Conservation (phyloP, 2,113 vertebrate species). For the Eubucco bourcierii region DNA sequence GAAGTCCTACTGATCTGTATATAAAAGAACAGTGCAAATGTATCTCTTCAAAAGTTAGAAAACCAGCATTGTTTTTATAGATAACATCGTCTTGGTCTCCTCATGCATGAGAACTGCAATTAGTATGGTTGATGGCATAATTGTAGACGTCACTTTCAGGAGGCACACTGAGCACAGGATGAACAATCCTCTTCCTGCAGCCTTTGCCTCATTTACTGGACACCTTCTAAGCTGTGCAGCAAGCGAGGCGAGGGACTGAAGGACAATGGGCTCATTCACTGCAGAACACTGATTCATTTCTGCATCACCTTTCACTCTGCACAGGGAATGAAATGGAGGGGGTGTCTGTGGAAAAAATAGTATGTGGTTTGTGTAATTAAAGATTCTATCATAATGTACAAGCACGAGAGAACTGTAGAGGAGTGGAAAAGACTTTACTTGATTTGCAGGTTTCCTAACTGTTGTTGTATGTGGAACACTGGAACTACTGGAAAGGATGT, state of each 20-base stretch:
- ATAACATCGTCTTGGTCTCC: background rate
- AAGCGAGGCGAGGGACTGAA: background rate
- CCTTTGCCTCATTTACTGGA: conserved; percentile 46
- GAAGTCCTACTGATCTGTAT: background rate
- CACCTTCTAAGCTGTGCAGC: background rate
- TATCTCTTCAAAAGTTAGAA: background rate
- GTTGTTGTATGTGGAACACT: background rate
- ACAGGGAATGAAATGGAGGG: background rate
- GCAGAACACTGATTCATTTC: conserved; percentile 54
- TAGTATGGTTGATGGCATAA: background rate
- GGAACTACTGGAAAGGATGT: background rate
- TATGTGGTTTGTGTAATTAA: conserved; percentile 12
- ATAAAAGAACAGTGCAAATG: background rate
- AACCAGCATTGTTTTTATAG: background rate
- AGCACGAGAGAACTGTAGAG: background rate
- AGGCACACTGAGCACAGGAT: conserved; percentile 27
- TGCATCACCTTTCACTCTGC: conserved; percentile 37
- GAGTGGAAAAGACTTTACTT: background rate
- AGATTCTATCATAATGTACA: background rate
- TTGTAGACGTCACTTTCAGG: background rate
- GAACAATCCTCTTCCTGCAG: conserved; percentile 46
- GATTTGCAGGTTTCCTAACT: background rate
- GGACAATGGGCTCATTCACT: conserved; percentile 64
- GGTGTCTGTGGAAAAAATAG: background rate
- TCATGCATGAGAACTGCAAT: background rate